Percentiles rank a stretch among this genome's conserved stretches.
Conservation (phyloP, 2,113 vertebrate species). For the Martes martes region DNA sequence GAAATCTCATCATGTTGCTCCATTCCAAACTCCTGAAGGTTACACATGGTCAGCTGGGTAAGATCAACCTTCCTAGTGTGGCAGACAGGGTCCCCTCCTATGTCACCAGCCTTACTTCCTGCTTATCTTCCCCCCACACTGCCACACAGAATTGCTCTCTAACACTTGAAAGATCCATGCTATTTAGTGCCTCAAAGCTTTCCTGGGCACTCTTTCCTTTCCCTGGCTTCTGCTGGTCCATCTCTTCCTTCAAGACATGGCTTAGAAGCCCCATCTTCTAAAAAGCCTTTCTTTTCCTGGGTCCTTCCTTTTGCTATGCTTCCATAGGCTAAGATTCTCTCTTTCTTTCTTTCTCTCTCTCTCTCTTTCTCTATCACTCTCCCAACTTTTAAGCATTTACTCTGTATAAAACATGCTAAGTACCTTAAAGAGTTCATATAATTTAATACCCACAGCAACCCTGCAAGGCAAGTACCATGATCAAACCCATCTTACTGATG, state of each 20-base stretch:
- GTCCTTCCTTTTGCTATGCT: background rate
- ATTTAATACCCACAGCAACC: background rate
- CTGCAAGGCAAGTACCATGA: background rate
- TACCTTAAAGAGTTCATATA: background rate
- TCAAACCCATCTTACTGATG: background rate
- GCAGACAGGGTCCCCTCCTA: fast-evolving
- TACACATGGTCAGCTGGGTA: background rate
- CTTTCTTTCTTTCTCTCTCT: background rate
- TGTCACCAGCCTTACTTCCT: background rate
- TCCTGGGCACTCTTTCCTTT: background rate
- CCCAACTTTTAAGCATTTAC: background rate
- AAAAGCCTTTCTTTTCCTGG: background rate
- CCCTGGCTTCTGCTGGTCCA: background rate
- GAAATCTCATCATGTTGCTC: background rate
- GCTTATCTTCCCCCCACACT: fast-evolving
- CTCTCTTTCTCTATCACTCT: background rate
- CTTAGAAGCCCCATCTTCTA: background rate
- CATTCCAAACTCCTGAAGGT: background rate
- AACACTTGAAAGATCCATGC: fast-evolving
- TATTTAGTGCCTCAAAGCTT: no score
- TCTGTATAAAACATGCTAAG: background rate
- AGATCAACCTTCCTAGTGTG: background rate
- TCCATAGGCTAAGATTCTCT: background rate
- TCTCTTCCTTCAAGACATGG: background rate
- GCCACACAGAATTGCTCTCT: background rate